Conservation (phyloP, 2,888 invertebrate genomes). For the Drosophila monieri region DNA sequence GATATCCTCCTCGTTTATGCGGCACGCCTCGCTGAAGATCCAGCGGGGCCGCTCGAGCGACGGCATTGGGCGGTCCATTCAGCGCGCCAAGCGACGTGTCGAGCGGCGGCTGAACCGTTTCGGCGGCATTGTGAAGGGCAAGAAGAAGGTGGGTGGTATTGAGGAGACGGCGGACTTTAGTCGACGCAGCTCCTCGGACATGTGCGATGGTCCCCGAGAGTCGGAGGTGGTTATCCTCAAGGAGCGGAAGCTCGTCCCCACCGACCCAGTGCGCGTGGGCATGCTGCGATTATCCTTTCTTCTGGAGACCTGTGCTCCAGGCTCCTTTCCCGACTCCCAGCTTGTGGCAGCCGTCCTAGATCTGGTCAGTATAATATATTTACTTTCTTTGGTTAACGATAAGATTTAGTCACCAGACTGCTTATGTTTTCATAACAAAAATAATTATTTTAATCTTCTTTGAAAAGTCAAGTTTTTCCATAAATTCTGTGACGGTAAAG, state of each 20-base stretch:
- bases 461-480: not conserved
- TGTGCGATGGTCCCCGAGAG: constrained; percentile 91
- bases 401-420: not conserved
- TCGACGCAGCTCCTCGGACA: constrained; percentile 92
- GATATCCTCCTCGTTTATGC: constrained; percentile 86
- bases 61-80: constrained; percentile 87
- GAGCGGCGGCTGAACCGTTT: constrained; percentile 95
- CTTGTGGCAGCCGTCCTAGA: constrained; percentile 97
- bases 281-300: constrained; percentile 95
- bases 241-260: constrained; percentile 93
- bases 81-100: constrained; percentile 93
- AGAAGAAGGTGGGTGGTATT: constrained; percentile 94
- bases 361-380: constrained; percentile 86
- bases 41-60: constrained; percentile 83
- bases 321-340: constrained; percentile 97
- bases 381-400: not conserved
- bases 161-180: constrained; percentile 94
- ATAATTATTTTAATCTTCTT: not conserved
- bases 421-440: not conserved
- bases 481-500: not conserved
- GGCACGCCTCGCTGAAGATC: constrained; percentile 84
- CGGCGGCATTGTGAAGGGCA: constrained; percentile 92
- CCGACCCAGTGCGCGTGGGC: constrained; percentile 92
- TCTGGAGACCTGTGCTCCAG: constrained; percentile 97
- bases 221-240: constrained; percentile 95